A percentile compares a stretch with the other conserved stretches of the same genome.
phyloP scores from a whole-genome alignment of 2,888 invertebrate genomes.

The Pollenia amentaria region DNA sequence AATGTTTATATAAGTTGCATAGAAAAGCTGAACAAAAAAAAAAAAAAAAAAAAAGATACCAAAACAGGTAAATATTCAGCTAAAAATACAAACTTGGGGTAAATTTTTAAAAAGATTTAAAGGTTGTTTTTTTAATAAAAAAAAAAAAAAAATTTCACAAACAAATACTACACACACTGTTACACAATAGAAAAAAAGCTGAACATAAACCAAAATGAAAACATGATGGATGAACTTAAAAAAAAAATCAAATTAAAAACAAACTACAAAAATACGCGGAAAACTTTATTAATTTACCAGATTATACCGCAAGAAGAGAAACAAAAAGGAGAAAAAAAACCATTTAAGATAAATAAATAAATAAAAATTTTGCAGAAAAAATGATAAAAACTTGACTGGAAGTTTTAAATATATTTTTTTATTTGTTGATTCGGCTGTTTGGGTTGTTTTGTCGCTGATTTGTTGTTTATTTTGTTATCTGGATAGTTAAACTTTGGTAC shows the following conservation, averaged over 20 bases:
- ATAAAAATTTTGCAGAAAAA: conserved; percentile 28
- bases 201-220: conserved; percentile 29
- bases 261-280: conserved; percentile 7
- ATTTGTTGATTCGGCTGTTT: neutral
- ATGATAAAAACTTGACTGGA: conserved; percentile 44
- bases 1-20: conserved; percentile 11
- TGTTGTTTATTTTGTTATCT: conserved; percentile 11
- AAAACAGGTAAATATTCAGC: conserved; percentile 23
- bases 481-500: neutral
- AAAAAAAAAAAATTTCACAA: neutral
- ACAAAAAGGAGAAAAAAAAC: neutral
- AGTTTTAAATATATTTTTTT: conserved; percentile 39
- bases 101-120: neutral
- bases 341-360: neutral
- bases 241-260: neutral
- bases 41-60: neutral
- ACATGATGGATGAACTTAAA: conserved; percentile 1
- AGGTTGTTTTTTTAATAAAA: neutral
- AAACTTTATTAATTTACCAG: conserved; percentile 62
- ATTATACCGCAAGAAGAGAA: conserved; percentile 19
- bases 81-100: conserved; percentile 14
- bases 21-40: neutral
- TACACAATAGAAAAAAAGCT: neutral
- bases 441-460: neutral
- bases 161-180: too few relatives aligned